These are phyloP conservation scores for Leptodirus hochenwartii DNA, from an alignment of 2,888 invertebrate genomes.

Conservation along the genomic window DNA sequence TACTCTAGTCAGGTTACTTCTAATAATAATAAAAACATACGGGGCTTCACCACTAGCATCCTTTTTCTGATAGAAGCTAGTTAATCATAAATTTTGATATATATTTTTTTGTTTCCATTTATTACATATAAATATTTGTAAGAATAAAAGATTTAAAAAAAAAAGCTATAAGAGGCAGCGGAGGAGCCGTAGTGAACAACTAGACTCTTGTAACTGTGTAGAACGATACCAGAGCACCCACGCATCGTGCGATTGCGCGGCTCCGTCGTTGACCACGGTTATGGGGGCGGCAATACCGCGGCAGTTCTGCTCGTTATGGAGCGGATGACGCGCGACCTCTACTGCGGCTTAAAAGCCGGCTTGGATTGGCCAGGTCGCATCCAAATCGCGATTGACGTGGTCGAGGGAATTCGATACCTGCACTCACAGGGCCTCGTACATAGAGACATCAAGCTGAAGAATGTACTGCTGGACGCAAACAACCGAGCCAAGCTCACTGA, in stretches of 20 bases:
- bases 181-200: too few species aligned
- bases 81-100: too few species aligned
- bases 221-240: slow-evolving; percentile 66
- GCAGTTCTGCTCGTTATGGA: slow-evolving; percentile 70
- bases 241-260: slow-evolving; percentile 59
- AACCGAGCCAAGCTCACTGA: slow-evolving; percentile 70
- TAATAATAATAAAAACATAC: too few species aligned
- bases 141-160: too few species aligned
- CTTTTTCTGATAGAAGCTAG: not conserved
- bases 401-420: slow-evolving; percentile 73
- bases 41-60: too few species aligned
- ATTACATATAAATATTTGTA: too few species aligned
- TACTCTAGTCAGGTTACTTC: too few species aligned
- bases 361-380: slow-evolving; percentile 43
- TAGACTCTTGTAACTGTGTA: too few species aligned
- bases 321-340: slow-evolving; percentile 54
- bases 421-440: slow-evolving; percentile 80
- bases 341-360: slow-evolving; percentile 53
- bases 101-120: too few species aligned
- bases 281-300: slow-evolving; percentile 46
- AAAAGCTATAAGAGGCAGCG: too few species aligned
- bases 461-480: slow-evolving; percentile 57
- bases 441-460: slow-evolving; percentile 78
- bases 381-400: slow-evolving; percentile 62
- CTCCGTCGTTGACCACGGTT: slow-evolving; percentile 63